Conservation (phyloP, 2,113 vertebrate species). For the Hyaena hyaena region DNA sequence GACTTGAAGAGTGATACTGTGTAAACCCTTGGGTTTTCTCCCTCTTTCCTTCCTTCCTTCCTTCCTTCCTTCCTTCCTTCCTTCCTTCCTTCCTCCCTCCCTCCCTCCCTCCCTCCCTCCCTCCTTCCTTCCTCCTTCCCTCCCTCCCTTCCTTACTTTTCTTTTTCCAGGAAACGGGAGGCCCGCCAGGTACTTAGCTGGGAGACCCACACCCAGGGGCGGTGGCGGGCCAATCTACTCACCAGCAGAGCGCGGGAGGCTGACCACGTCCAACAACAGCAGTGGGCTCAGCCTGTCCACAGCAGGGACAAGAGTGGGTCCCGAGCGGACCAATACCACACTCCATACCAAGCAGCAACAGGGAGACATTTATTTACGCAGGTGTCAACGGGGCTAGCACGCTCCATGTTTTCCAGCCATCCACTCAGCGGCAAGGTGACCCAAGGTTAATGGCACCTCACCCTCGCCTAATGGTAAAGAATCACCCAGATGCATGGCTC, state of each 20-base stretch:
- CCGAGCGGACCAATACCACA: background rate
- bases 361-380: background rate
- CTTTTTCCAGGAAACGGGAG: background rate
- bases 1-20: background rate
- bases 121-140: too few species aligned
- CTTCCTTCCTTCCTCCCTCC: too few species aligned
- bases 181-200: background rate
- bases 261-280: background rate
- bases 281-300: background rate
- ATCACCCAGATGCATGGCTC: background rate
- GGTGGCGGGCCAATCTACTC: background rate
- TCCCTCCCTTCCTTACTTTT: too few species aligned
- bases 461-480: background rate
- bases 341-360: background rate
- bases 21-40: conserved; percentile 8
- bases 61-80: too few species aligned
- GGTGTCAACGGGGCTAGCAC: background rate
- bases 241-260: background rate
- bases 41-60: too few species aligned
- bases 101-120: too few species aligned
- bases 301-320: background rate
- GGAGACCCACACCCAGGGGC: background rate
- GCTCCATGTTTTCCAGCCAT: background rate
- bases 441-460: background rate
- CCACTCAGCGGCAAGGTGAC: background rate